Base-by-base conservation (phyloP, 1,140 invertebrate genomes). In the Popillia japonica region DNA sequence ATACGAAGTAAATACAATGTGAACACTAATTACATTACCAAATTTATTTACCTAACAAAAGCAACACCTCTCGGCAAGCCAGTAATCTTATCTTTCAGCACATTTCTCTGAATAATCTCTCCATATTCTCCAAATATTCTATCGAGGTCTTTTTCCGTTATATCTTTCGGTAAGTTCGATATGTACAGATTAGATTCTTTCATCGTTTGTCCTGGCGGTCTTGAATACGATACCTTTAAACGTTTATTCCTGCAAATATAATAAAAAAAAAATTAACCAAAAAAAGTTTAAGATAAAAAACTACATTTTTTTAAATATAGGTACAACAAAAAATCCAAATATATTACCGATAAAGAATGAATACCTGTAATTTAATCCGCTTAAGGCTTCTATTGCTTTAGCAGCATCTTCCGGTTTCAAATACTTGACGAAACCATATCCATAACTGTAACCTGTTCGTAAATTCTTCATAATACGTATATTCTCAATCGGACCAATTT, bases 171-270 rank as follows among this genome's bases (percentile, higher is more conserved):
- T 79, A 99, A 89, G 89, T 97, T 97, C 77, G 95, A 94, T 75
- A 99, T 93, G 88, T 98, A 99, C 42, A 98, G 89, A 89, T 99
- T 99, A 11, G 96, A 97, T 86, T 97, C 96, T 87, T 98, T 98
- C 80, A 97, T 96, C 77, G 96, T 94, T 79, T 98, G 96, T 17
- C 95, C 94, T 59, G 95, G 94, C 3, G 96, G 96, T 81, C 96
- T 89, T 17, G 96, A 96, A 87, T 95, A 97, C 22, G 96, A 97
- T 34, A 98, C 96, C 89, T 94, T 89, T 75, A 91, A 87, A 77
- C 88, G 86, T 82, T 90, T 90, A 79, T 86, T 86, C 48, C 85
- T 86, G 77, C 34, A 82, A 55, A 55, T 7, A 0, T 10, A 68
- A 68, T 27, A 11, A 27, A 68, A 68, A 78, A 34, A 34, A 34